Conservation (phyloP, 2,888 invertebrate genomes). For the Clitarchus hookeri region DNA sequence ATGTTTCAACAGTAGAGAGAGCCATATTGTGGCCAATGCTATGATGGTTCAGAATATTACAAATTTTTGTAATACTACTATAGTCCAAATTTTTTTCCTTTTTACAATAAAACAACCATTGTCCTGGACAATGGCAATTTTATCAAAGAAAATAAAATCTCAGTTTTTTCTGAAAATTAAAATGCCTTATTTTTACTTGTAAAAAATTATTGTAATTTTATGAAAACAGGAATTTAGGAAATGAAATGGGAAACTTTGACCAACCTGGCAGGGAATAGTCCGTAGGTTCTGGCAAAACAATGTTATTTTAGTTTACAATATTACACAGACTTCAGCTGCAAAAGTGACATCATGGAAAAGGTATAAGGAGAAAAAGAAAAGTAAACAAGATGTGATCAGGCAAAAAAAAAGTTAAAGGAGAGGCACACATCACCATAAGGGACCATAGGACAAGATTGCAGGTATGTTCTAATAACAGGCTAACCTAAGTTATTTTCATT, state of each 20-base stretch:
- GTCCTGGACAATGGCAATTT: neutral
- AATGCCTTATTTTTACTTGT: neutral
- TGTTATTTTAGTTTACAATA: neutral
- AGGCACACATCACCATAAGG: slow-evolving; percentile 17
- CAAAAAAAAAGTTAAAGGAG: neutral
- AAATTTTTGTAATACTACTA: neutral
- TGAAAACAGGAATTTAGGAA: neutral
- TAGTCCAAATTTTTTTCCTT: neutral
- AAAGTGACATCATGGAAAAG: neutral
- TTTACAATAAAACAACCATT: neutral
- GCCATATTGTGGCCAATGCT: neutral
- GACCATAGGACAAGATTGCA: slow-evolving; percentile 14
- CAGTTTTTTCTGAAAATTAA: neutral
- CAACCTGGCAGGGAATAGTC: neutral
- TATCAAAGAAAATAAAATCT: neutral
- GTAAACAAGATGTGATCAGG: neutral
- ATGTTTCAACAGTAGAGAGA: neutral
- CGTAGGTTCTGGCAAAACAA: neutral
- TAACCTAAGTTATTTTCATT: neutral
- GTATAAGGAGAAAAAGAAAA: neutral
- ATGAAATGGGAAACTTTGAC: neutral
- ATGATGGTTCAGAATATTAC: neutral
- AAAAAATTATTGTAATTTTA: neutral
- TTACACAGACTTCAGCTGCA: neutral
- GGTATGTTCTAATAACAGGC: neutral